Evolutionary conservation across 1,140 invertebrate genomes (phyloP).

Genomic region (Penaeus japonicus): DNA sequence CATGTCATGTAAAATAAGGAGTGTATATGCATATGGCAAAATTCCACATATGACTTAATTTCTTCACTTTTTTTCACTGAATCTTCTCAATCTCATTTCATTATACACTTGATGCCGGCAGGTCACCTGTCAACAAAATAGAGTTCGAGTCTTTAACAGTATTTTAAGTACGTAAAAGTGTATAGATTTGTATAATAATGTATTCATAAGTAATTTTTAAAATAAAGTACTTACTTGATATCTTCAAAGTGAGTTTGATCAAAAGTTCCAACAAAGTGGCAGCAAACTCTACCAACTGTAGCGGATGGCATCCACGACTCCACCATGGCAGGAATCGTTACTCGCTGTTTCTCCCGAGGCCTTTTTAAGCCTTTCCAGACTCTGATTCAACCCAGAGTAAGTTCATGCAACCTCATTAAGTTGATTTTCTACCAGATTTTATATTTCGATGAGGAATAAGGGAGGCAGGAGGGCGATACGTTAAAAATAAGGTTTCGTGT

Average conservation of each 20-base stretch:
- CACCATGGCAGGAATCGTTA: neutral
- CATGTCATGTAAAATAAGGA: no score
- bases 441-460: neutral
- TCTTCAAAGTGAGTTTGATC: neutral
- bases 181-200: no score
- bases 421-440: neutral
- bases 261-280: neutral
- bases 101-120: no score
- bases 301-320: neutral
- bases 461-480: neutral
- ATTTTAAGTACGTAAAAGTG: no score
- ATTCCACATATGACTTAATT: no score
- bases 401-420: neutral
- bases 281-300: neutral
- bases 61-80: no score
- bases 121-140: no score
- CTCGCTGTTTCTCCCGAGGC: neutral
- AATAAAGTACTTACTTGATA: no score
- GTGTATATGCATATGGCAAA: no score
- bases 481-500: neutral
- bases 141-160: no score
- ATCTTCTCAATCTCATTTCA: no score
- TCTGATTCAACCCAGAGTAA: neutral
- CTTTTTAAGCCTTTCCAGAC: constrained; percentile 15
- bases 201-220: no score